phyloP scores from a whole-genome alignment of 1,140 invertebrate genomes.

The Apis cerana region DNA sequence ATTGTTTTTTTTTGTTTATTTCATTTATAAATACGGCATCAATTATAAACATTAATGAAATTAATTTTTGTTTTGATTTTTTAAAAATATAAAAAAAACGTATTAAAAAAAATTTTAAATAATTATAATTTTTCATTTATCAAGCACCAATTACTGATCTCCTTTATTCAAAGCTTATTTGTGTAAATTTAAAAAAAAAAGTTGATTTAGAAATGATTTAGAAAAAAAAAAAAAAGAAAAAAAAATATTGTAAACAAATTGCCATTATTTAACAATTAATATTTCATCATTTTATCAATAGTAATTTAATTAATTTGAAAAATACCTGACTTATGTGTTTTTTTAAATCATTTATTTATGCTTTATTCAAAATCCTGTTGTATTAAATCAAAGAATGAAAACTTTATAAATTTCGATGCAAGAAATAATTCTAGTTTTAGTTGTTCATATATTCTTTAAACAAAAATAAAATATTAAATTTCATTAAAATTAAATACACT shows the following conservation, averaged over 20 bases:
- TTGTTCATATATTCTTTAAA: not conserved
- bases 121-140: too few species aligned
- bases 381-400: not conserved
- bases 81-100: not conserved
- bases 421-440: slow-evolving; percentile 8
- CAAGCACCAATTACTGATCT: not conserved
- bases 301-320: not conserved
- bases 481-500: slow-evolving; percentile 20
- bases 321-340: not conserved
- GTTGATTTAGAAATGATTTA: not conserved
- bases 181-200: not conserved
- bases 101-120: not conserved
- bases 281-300: slow-evolving; percentile 14
- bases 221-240: too few species aligned
- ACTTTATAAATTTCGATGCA: not conserved
- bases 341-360: not conserved
- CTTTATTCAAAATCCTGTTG: not conserved
- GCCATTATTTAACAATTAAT: slow-evolving; percentile 11
- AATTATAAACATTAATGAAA: too few species aligned
- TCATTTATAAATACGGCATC: not conserved
- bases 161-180: not conserved
- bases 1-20: not conserved
- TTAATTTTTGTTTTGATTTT: too few species aligned
- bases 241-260: not conserved
- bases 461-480: slow-evolving; percentile 3